These are phyloP conservation scores for Leptobrachium leishanense DNA, from an alignment of 2,113 vertebrate species.

Conservation along the genomic window DNA sequence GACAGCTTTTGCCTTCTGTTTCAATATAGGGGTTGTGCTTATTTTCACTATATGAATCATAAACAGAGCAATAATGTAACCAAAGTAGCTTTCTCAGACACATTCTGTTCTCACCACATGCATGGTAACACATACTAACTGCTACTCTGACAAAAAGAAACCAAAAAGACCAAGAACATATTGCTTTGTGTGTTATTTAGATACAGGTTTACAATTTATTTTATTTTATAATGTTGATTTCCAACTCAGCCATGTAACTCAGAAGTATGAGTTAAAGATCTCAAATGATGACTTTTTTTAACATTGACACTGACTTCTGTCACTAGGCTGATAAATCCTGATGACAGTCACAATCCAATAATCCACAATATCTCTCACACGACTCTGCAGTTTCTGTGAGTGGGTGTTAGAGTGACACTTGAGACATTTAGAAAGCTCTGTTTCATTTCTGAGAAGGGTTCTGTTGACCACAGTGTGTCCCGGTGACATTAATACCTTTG, in stretches of 20 bases:
- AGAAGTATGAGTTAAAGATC: no score
- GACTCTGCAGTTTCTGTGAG: background rate
- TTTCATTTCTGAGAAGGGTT: conserved; percentile 2
- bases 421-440: background rate
- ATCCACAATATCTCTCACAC: background rate
- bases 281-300: no score
- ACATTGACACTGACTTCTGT: no score
- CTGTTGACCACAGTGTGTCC: background rate
- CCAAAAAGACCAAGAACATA: background rate
- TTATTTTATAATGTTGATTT: no score
- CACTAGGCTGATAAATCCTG: no score
- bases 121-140: background rate
- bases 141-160: conserved; percentile 5
- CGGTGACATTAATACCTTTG: background rate
- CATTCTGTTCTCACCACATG: conserved; percentile 17
- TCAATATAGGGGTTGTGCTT: background rate
- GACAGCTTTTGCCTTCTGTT: background rate
- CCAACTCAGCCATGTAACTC: no score
- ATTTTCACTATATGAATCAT: conserved; percentile 23
- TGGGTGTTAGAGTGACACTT: background rate
- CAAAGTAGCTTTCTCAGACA: background rate
- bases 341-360: background rate
- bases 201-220: no score
- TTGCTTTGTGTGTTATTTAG: no score
- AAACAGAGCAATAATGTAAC: background rate